Base-by-base conservation (phyloP, 23 tunicate species). In the Corella eumyota region DNA sequence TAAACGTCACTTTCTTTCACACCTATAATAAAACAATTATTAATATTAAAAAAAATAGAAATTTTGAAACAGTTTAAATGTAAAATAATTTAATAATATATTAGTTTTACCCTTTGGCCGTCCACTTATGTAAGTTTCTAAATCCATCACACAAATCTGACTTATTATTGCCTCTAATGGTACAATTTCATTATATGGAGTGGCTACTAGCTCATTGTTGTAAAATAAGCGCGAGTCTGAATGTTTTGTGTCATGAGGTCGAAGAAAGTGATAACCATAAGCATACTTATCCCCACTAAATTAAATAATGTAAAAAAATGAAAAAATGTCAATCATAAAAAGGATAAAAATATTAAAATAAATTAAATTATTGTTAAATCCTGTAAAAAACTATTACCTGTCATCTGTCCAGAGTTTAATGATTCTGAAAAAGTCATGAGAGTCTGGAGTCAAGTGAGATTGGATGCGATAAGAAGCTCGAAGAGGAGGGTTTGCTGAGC, bases 321-420 rank as follows among this genome's bases (percentile, higher is more conserved):
- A 40, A 11, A 40, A 40, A 15, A 9, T 15, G 15, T 15, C 48
- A 15, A 9, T 9, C 48, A 40, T 11, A 11, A 11, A 40, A 40
- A 11, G 48, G 48, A 40, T 15, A 11, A 22, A 22, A 53, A 22
- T 7, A 22, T 21, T 21, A 53, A 15, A 53, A 15, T 19, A 20
- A 53, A 9, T n/a, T 53, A n/a, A 53, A 53, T 21, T 21, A 20
- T 53, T 21, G 25, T 11, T 6, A 53, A 13, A 44, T n/a, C n/a
- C n/a, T n/a, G n/a, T n/a, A n/a, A 26, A 28, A 17, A 50, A 11
- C 7, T 36, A 80, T 32, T 30, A 88, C 96, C 78, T 88, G 51
- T 88, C 96, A 34, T 88, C 96, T 6, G 96, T 88, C 96, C 96
- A 88, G 2, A 88, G 63, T 68, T 88, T 77, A 33, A 72, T 75